Percentiles rank a stretch among this genome's conserved stretches.
phyloP scores from a whole-genome alignment of 1,140 invertebrate genomes.

The Calliopsis andreniformis region DNA sequence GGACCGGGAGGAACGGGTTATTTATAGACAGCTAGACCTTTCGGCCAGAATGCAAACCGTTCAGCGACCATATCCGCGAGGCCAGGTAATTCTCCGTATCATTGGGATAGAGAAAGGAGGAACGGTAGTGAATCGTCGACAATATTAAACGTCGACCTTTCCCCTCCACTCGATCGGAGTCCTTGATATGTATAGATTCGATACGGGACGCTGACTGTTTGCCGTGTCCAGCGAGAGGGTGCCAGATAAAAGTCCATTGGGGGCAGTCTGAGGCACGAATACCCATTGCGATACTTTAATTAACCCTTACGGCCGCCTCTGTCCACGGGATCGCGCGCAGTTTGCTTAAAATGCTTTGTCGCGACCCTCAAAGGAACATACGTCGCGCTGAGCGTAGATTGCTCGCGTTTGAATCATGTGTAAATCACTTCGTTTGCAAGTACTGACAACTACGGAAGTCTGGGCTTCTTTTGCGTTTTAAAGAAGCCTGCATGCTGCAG shows the following conservation, averaged over 20 bases:
- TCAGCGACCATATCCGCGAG: constrained; percentile 46
- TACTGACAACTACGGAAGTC: not conserved
- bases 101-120: constrained; percentile 28
- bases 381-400: constrained; percentile 34
- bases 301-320: constrained; percentile 63
- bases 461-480: not conserved
- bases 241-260: constrained; percentile 63
- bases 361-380: constrained; percentile 56
- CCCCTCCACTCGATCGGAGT: not conserved
- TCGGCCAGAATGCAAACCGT: constrained; percentile 32
- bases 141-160: constrained; percentile 59
- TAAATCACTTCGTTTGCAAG: constrained; percentile 53
- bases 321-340: constrained; percentile 33
- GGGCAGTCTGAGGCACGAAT: constrained; percentile 63
- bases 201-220: constrained; percentile 65
- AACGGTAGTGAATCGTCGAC: constrained; percentile 55
- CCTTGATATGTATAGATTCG: constrained; percentile 60
- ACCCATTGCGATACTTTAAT: constrained; percentile 74
- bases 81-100: constrained; percentile 48
- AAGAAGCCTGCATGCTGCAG: not conserved
- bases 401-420: constrained; percentile 59
- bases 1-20: constrained; percentile 2
- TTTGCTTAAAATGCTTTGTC: constrained; percentile 57
- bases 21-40: constrained; percentile 42
- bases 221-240: constrained; percentile 61